Base-by-base conservation (phyloP, 30 jellyfish, hydroid and myxozoan genomes). In the Turritopsis rubra region DNA sequence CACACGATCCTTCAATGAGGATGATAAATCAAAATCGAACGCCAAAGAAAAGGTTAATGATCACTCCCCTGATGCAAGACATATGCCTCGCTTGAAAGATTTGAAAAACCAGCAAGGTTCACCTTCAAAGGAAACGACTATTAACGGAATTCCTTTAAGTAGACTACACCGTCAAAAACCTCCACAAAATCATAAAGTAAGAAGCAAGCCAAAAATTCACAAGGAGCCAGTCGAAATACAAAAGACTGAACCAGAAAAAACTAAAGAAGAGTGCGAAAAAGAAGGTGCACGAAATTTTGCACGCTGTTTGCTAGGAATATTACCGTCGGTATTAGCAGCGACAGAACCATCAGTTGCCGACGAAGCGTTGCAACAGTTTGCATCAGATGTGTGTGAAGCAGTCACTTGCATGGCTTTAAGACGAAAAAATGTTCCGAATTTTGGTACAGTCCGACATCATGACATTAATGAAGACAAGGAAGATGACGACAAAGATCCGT, bases 361-460 rank as follows among this genome's bases (percentile, higher is more conserved):
- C 68, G 99, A 93, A 27, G 94, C 96, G 21, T 73, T 93, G 22
- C 99, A 93, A 75, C 99, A 93, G 83, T 93, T 93, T 71, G 96
- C 99, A 25, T 93, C 99, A 3, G 99, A 93, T 52, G 94, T 93
- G 74, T 93, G 99, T 75, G 99, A 93, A 81, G 99, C 99, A 20
- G 99, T 93, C 68, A 85, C 95, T 54, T 93, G 99, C 70, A 93
- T 93, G 99, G 96, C 99, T 22, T 75, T 93, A 74, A 93, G 88
- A 81, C 66, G 99, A 77, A 93, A 93, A 81, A 88, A 93, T 68
- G 99, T 93, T 77, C 99, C 99, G 8, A 93, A 93, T 53, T 93
- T 93, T 66, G 99, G 99, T 29, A 93, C 96, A 28, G 80, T 93
- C 71, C 86, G 94, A 79, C 79, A 86, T 60, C 93, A 82, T 16